These are phyloP conservation scores for Pristionchus maxplancki DNA, from an alignment of 2,888 invertebrate species.

Conservation along the genomic window DNA sequence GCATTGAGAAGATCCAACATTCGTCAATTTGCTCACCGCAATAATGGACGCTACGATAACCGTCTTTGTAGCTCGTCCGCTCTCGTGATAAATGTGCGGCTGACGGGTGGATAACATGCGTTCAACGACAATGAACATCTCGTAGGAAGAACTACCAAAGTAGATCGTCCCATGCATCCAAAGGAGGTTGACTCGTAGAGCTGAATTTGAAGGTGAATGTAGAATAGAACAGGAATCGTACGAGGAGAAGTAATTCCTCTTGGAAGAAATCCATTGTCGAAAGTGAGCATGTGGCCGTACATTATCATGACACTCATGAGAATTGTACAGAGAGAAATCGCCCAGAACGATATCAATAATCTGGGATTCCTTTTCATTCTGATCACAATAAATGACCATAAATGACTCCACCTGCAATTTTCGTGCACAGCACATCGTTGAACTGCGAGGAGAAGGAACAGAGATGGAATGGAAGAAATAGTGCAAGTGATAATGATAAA, in stretches of 20 bases:
- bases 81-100: slow-evolving; percentile 11
- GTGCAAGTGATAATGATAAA: neutral
- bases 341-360: neutral
- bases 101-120: neutral
- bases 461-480: neutral
- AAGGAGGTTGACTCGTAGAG: neutral
- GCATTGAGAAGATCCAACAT: too few species aligned
- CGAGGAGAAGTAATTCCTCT: neutral
- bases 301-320: neutral
- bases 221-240: neutral
- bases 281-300: neutral
- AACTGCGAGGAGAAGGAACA: neutral
- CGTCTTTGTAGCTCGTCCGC: neutral
- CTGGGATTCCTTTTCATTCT: too few species aligned
- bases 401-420: neutral
- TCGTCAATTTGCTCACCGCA: neutral
- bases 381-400: neutral
- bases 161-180: neutral
- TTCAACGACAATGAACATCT: neutral
- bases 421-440: neutral
- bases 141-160: neutral
- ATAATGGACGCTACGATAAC: neutral
- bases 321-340: neutral
- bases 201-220: neutral
- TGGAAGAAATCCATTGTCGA: neutral